Evolutionary conservation across 2,797 vertebrate genomes (phyloP), one percentile per base, ranked within the genome.

Genomic region (Hybognathus amarus): DNA sequence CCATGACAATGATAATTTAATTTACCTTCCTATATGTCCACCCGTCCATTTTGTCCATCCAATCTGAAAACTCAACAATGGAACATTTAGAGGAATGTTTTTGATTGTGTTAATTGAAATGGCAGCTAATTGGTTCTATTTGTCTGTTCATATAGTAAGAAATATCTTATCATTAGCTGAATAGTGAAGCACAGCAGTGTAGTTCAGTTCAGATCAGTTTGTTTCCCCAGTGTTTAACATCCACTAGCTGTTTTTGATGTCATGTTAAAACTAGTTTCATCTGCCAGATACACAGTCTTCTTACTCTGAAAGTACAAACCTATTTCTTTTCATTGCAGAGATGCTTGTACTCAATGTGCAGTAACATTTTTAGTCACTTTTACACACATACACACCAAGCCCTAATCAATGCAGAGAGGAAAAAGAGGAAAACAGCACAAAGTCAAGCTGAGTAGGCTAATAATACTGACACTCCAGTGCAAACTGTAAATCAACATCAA

Each of bases 381-480:
- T 20, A 74, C 59, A 52, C 27, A 47, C 66, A 42, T 10, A 36
- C 36, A 66, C 67, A 79, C 69, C 40, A 45, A 66, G n/a, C 22
- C 18, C 77, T 74, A 79, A 85, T 83, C 80, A 85, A 74, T 74
- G 30, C 2, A 40, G 27, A 61, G 30, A 74, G 56, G 30, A 24
- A 66, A 82, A 68, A n/a, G 76, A 33, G 38, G 50, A 79, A 83
- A 85, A 85, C 68, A 52, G 47, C 68, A 64, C 20, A 68, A 83
- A 83, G 82, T 52, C 82, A 83, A 70, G 56, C 82, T 70, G 82
- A 78, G 54, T 47, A 69, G 66, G 77, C 54, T 86, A 86, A 86
- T 86, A 69, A 80, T 52, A n/a, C 70, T 73, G 54, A 56, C 77
- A 80, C 71, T 86, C 73, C 52, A 70, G 73, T 38, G 50, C 40